Percentiles rank a stretch among this genome's conserved stretches.
These are phyloP conservation scores for Drosophila repleta DNA, from an alignment of 1,140 invertebrate species.

Conservation along the genomic window DNA sequence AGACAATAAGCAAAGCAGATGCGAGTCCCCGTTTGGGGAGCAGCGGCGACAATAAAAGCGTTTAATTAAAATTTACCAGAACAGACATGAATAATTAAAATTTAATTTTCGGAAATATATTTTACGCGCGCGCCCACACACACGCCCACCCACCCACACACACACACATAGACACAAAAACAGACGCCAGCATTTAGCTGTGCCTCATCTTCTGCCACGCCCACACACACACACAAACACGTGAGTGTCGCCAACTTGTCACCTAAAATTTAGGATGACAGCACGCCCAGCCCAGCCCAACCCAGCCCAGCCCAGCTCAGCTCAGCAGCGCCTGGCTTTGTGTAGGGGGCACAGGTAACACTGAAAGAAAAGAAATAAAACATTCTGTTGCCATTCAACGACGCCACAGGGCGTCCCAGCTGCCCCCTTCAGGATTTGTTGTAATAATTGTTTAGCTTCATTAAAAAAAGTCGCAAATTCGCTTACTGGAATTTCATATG, in stretches of 20 bases:
- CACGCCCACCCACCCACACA: conserved; percentile 6
- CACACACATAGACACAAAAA: neutral
- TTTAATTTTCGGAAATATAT: conserved; percentile 78
- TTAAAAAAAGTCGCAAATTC: conserved; percentile 80
- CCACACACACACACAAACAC: conserved; percentile 1
- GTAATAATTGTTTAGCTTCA: conserved; percentile 78
- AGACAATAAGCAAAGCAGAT: conserved; percentile 52
- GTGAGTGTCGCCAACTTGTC: conserved; percentile 31
- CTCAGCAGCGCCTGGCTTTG: too few relatives aligned
- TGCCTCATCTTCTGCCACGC: neutral
- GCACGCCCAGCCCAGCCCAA: neutral
- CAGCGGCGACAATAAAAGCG: conserved; percentile 62
- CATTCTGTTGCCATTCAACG: conserved; percentile 39
- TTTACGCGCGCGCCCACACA: conserved; percentile 45
- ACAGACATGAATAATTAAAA: conserved; percentile 80
- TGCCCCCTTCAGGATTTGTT: conserved; percentile 51
- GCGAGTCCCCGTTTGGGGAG: neutral
- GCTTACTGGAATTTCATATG: conserved; percentile 72
- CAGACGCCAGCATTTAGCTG: neutral
- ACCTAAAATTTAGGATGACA: conserved; percentile 37
- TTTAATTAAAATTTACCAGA: conserved; percentile 79
- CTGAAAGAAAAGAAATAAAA: conserved; percentile 31
- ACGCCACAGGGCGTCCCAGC: conserved; percentile 3
- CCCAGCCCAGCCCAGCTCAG: too few relatives aligned
- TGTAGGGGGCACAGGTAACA: too few relatives aligned